These are phyloP conservation scores for Platycnemis pennipes DNA, from an alignment of 2,888 invertebrate species.

Conservation along the genomic window DNA sequence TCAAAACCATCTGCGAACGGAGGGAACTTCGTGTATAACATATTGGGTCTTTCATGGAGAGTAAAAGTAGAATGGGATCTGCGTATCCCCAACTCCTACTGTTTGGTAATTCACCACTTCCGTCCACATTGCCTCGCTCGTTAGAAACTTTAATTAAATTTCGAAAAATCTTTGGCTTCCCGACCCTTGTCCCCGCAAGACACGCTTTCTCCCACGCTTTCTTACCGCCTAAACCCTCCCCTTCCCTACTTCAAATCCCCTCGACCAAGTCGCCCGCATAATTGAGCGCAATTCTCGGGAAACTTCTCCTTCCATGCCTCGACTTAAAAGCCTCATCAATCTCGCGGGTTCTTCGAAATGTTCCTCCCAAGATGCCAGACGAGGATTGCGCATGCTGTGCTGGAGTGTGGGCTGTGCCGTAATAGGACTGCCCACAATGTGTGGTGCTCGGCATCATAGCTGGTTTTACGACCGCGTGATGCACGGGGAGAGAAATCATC, in stretches of 20 bases:
- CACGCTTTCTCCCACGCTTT: background rate
- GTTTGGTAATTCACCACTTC: background rate
- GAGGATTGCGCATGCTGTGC: background rate
- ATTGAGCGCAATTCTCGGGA: conserved; percentile 51
- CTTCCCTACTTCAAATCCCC: too few species aligned
- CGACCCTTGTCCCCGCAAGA: background rate
- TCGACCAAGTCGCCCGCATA: conserved; percentile 4
- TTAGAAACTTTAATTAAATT: conserved; percentile 18
- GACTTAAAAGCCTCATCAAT: conserved; percentile 45
- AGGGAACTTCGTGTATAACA: too few species aligned
- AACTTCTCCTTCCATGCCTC: conserved; percentile 15
- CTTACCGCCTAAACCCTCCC: background rate
- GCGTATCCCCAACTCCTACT: background rate
- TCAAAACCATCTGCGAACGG: too few species aligned
- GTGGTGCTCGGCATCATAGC: background rate
- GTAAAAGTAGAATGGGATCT: background rate
- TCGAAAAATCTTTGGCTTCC: background rate
- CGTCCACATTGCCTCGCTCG: background rate
- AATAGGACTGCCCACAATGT: background rate
- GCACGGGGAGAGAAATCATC: background rate
- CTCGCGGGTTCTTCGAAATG: background rate
- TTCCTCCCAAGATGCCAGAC: background rate
- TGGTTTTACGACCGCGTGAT: conserved; percentile 1
- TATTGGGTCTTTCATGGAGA: background rate
- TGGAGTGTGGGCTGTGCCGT: background rate